Evolutionary conservation across 2,113 vertebrate species (phyloP), one percentile per base, ranked within the genome.

Genomic region (Sinocyclocheilus anophthalmus): DNA sequence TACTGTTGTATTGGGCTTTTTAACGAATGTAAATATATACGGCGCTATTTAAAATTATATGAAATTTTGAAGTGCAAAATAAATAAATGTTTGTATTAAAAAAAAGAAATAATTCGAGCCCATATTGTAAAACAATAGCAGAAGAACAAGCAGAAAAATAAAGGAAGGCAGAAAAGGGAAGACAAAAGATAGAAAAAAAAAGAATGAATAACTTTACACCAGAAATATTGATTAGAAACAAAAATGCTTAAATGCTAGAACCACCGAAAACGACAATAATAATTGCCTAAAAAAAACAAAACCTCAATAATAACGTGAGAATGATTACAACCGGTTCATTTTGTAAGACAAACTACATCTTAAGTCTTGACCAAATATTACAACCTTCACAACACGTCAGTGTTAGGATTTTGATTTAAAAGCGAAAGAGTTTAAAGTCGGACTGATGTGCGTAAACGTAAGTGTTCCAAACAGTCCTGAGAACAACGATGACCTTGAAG

Each of bases 401-500:
- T 14, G 16, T 78, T 16, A 6, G 7, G 18, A 33, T 33, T 33
- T 33, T 33, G 2, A 3, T 33, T 33, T 33, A 3, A 50, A 22
- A 57, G 18, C 50, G 1, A 22, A 39, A 1, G 12, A 1, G 6
- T 72, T 72, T 83, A 53, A 55, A 65, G 14, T 26, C 37, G 79
- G 22, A 80, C 16, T 24, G 78, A 45, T 63, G 18, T 39, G 76
- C 20, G 53, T 79, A n/a, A 42, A 42, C 18, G 70, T 76, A 37
- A 45, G 37, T 37, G 37, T 37, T 37, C 37, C 5, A 37, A 37
- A 37, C 20, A 5, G 85, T 81, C 87, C 89, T 91, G 91, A 92
- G 93, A 94, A 94, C 92, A 45, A 86, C n/a, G 78, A 85, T 91
- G 92, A 89, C 91, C 90, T 90, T 87, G 30, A 59, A 57, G 85